Conservation (phyloP, 2,888 invertebrate genomes). For the Andrena camellia region DNA sequence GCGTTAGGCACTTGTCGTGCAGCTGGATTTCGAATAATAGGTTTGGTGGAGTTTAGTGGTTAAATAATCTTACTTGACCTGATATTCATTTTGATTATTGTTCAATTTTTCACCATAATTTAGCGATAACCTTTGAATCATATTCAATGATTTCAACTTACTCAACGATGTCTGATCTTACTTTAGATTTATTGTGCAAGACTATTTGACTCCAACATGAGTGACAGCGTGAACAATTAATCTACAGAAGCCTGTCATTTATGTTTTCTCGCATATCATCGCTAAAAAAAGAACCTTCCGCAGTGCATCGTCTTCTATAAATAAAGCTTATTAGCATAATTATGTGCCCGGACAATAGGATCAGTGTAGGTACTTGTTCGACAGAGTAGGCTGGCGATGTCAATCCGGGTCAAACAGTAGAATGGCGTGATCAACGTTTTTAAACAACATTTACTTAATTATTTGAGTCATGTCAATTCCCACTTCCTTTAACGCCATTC, state of each 20-base stretch:
- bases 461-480: background rate
- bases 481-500: background rate
- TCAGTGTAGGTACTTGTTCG: constrained; percentile 31
- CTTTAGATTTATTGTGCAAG: background rate
- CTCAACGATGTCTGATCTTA: too few relatives aligned
- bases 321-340: constrained; percentile 69
- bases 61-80: too few relatives aligned
- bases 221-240: background rate
- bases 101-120: background rate
- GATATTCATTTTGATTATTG: too few relatives aligned
- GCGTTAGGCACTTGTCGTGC: background rate
- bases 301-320: constrained; percentile 61
- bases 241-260: background rate
- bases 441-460: background rate
- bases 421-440: background rate
- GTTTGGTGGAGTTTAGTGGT: background rate
- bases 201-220: background rate
- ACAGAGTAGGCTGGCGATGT: constrained; percentile 62
- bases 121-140: background rate
- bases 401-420: constrained; percentile 64
- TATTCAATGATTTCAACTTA: background rate
- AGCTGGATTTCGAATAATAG: background rate
- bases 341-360: constrained; percentile 62
- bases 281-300: constrained; percentile 33
- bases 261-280: constrained; percentile 3